Evolutionary conservation across 2,888 invertebrate genomes (phyloP).

Genomic region (Lacanobia wlatinum): DNA sequence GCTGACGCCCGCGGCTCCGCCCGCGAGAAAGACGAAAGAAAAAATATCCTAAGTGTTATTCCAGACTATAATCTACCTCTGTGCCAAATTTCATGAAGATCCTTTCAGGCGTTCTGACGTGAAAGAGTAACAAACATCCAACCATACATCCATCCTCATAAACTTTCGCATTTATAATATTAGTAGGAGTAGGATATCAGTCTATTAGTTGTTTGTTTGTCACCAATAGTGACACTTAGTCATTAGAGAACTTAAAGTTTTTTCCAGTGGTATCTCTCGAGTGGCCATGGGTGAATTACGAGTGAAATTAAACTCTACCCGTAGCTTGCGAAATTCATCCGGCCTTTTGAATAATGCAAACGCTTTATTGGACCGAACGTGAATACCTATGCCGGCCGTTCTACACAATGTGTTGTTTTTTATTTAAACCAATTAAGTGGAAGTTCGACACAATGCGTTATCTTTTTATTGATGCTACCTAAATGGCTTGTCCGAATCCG

Average conservation of each 20-base stretch:
- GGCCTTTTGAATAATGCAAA: slow-evolving; percentile 88
- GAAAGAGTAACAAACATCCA: no score
- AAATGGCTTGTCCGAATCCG: slow-evolving; percentile 32
- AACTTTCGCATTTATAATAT: no score
- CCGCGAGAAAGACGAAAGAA: no score
- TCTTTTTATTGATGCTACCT: slow-evolving; percentile 51
- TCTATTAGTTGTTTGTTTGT: not conserved
- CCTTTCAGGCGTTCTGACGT: no score
- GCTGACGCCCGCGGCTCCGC: no score
- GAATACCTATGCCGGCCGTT: slow-evolving; percentile 72
- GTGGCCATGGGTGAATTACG: slow-evolving; percentile 81
- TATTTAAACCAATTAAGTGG: slow-evolving; percentile 65
- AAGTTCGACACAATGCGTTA: slow-evolving; percentile 46
- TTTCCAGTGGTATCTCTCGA: slow-evolving; percentile 75
- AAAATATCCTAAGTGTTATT: no score
- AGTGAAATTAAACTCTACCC: slow-evolving; percentile 83
- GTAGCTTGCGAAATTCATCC: slow-evolving; percentile 82
- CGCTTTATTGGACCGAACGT: slow-evolving; percentile 82
- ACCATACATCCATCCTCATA: no score
- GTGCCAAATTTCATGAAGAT: no score
- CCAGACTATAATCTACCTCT: no score
- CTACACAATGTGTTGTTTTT: slow-evolving; percentile 72
- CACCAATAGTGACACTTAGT: slow-evolving; percentile 36
- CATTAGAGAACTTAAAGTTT: slow-evolving; percentile 72
- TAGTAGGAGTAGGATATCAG: not conserved